Evolutionary conservation across 2,113 vertebrate genomes (phyloP).

Genomic region (Pogonocichla stellata): DNA sequence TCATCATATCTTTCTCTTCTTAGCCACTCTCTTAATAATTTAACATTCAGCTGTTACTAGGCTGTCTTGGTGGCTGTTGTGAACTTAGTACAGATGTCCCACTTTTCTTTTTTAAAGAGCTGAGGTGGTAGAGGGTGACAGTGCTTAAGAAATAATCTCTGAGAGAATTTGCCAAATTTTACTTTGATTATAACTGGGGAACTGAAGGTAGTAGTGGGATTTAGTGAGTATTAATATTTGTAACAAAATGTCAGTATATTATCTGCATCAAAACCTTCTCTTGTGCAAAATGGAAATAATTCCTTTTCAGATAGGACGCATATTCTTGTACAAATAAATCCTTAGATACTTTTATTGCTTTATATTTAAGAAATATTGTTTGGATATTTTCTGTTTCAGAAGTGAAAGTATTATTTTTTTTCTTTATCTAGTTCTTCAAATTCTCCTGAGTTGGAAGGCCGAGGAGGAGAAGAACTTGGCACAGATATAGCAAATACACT

Average conservation of each 20-base stretch:
- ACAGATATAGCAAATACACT: constrained; percentile 88
- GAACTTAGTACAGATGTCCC: neutral
- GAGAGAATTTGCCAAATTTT: neutral
- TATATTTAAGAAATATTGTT: neutral
- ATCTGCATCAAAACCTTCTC: neutral
- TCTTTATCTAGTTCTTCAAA: constrained; percentile 87
- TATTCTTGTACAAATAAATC: neutral
- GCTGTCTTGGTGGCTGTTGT: neutral
- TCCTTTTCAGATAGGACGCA: neutral
- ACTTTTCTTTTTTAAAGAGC: neutral
- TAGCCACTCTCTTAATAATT: neutral
- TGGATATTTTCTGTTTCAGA: neutral
- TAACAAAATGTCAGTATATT: neutral
- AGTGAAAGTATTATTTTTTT: neutral
- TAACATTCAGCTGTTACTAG: neutral
- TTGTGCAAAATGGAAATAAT: neutral
- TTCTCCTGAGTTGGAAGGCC: constrained; percentile 95
- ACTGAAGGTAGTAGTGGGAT: neutral
- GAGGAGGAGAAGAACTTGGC: constrained; percentile 94
- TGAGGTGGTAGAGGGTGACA: neutral
- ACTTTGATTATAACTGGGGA: neutral
- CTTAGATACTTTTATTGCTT: neutral
- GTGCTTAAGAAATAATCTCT: neutral
- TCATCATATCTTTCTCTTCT: neutral
- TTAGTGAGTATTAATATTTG: neutral